phyloP scores from a whole-genome alignment of 1,140 invertebrate species.

The Solenopsis fugax region DNA sequence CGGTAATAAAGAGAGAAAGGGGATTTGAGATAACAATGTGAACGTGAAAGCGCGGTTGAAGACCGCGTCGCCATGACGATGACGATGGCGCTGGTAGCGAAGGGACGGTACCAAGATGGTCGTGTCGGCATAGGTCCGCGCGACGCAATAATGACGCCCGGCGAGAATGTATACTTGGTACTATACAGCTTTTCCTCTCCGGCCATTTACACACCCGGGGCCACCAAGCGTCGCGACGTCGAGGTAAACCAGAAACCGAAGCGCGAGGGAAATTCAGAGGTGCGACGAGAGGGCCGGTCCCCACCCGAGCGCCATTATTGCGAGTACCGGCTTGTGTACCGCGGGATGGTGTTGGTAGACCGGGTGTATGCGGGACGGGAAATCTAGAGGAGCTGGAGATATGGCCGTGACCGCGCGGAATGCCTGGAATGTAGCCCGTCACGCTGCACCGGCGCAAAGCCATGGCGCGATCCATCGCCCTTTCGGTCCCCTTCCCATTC shows the following conservation, averaged over 20 bases:
- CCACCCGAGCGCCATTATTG: slow-evolving; percentile 44
- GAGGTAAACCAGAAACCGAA: slow-evolving; percentile 52
- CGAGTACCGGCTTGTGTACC: slow-evolving; percentile 57
- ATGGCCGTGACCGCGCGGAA: slow-evolving; percentile 86
- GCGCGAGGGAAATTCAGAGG: slow-evolving; percentile 50
- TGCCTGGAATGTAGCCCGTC: slow-evolving; percentile 85
- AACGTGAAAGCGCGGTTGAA: neutral
- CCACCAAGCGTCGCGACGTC: neutral
- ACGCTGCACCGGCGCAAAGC: slow-evolving; percentile 78
- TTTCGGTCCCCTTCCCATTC: slow-evolving; percentile 81
- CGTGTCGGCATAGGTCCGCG: slow-evolving; percentile 14
- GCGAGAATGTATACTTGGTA: neutral
- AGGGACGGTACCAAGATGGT: slow-evolving; percentile 35
- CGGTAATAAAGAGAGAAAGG: neutral
- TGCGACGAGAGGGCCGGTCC: slow-evolving; percentile 31
- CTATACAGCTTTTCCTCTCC: slow-evolving; percentile 11
- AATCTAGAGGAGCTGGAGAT: slow-evolving; percentile 85
- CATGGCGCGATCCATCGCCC: slow-evolving; percentile 74
- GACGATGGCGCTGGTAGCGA: slow-evolving; percentile 25
- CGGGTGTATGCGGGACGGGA: slow-evolving; percentile 67
- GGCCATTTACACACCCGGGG: slow-evolving; percentile 6
- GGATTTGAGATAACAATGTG: neutral
- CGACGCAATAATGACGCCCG: slow-evolving; percentile 27
- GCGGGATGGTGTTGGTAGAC: slow-evolving; percentile 55
- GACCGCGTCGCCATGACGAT: slow-evolving; percentile 13